Evolutionary conservation across 2,888 invertebrate genomes (phyloP).

Genomic region (Mesopsocus fuscifrons): DNA sequence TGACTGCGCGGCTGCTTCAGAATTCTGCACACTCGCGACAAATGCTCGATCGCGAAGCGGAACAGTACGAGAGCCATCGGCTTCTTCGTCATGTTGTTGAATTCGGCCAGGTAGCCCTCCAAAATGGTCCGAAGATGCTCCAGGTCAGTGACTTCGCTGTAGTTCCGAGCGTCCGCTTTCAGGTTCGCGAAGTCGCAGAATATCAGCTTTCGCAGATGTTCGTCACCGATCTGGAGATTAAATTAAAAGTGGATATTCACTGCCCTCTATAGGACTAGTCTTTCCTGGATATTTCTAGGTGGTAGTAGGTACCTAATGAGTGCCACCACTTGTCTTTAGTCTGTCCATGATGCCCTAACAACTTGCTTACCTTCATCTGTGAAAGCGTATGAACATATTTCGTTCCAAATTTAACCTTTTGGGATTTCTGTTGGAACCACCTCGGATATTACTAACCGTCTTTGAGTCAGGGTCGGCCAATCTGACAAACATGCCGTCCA

Average conservation of each 20-base stretch:
- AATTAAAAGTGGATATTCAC: no score
- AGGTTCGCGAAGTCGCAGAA: slow-evolving; percentile 94
- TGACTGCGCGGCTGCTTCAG: slow-evolving; percentile 84
- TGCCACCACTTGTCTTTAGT: no score
- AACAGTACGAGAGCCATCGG: slow-evolving; percentile 90
- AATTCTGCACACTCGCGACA: slow-evolving; percentile 77
- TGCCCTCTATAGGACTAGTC: no score
- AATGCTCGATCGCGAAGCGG: slow-evolving; percentile 83
- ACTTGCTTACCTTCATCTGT: no score
- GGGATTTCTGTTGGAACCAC: no score
- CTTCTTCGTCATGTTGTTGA: slow-evolving; percentile 88
- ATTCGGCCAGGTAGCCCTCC: slow-evolving; percentile 75
- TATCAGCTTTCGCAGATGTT: slow-evolving; percentile 64
- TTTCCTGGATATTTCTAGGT: no score
- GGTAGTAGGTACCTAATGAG: no score
- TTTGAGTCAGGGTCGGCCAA: slow-evolving; percentile 23
- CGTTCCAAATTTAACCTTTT: no score
- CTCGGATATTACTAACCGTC: no score
- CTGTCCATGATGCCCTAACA: no score
- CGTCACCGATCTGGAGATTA: slow-evolving; percentile 46
- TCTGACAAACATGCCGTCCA: slow-evolving; percentile 49
- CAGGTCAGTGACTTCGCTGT: slow-evolving; percentile 72
- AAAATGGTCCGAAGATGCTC: slow-evolving; percentile 63
- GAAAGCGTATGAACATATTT: no score
- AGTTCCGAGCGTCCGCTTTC: slow-evolving; percentile 72